phyloP scores from a whole-genome alignment of 1,140 invertebrate species.

The Hyposmocoma kahamanoa region DNA sequence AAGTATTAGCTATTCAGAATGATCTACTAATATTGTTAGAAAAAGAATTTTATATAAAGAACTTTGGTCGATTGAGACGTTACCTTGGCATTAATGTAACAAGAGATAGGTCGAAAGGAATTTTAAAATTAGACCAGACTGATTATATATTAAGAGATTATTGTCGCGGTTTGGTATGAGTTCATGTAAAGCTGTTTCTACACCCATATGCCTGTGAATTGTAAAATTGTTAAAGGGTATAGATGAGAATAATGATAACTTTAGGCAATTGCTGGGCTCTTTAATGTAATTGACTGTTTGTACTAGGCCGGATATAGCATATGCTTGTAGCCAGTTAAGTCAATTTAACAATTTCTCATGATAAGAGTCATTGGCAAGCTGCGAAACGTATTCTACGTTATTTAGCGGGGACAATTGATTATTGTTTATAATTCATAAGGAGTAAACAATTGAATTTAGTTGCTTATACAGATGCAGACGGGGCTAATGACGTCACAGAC shows the following conservation, averaged over 20 bases:
- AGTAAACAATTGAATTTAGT: constrained; percentile 7
- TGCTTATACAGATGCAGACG: constrained; percentile 51
- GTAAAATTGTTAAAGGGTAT: constrained; percentile 5
- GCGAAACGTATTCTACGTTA: constrained; percentile 59
- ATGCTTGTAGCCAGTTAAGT: constrained; percentile 36
- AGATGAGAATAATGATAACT: constrained; percentile 19
- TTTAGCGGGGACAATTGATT: constrained; percentile 45
- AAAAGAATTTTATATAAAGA: background rate
- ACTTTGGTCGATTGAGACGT: background rate
- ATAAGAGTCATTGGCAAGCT: constrained; percentile 38
- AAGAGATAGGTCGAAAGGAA: background rate
- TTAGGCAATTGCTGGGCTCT: constrained; percentile 20
- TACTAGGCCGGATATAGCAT: constrained; percentile 57
- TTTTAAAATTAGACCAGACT: background rate
- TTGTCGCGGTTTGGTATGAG: constrained; percentile 2
- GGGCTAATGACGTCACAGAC: constrained; percentile 32
- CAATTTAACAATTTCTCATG: constrained; percentile 43
- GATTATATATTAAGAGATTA: constrained; percentile 6
- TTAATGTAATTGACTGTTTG: constrained; percentile 37
- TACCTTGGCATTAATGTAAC: constrained; percentile 6
- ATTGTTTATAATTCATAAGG: constrained; percentile 23
- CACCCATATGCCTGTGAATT: constrained; percentile 5
- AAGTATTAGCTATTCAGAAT: constrained; percentile 3
- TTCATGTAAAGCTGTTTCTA: constrained; percentile 4
- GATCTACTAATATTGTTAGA: background rate